Conservation (phyloP, 2,113 vertebrate species). For the Tympanuchus pallidicinctus region DNA sequence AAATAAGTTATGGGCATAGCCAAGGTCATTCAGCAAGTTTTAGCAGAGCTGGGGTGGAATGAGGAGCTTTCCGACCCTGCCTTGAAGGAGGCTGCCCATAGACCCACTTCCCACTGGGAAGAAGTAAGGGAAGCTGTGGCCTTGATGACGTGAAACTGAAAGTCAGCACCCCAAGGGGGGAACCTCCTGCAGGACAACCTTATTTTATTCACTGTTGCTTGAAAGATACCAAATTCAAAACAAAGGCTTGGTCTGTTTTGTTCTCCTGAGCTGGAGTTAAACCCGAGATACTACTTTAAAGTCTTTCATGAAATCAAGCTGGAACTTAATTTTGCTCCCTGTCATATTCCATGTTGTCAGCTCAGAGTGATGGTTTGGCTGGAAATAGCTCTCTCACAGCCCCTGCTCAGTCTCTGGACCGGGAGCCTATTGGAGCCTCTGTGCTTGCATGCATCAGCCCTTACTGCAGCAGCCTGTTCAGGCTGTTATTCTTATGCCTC, state of each 20-base stretch:
- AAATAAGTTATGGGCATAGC: slow-evolving; percentile 1
- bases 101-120: neutral
- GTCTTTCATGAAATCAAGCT: neutral
- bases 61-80: neutral
- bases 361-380: neutral
- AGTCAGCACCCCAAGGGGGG: neutral
- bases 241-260: neutral
- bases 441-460: neutral
- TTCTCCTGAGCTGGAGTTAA: neutral
- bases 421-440: neutral
- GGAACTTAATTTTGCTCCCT: neutral
- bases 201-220: neutral
- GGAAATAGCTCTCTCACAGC: neutral
- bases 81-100: neutral
- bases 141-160: neutral
- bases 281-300: neutral
- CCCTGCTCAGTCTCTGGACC: neutral
- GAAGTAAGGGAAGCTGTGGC: neutral
- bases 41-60: neutral
- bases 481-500: neutral
- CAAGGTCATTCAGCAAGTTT: slow-evolving; percentile 33
- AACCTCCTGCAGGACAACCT: neutral
- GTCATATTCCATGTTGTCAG: neutral
- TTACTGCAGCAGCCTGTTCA: neutral
- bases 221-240: neutral